Evolutionary conservation across 2,888 invertebrate genomes (phyloP), one percentile per base, ranked within the genome.

Genomic region (Leucophora obtusa): DNA sequence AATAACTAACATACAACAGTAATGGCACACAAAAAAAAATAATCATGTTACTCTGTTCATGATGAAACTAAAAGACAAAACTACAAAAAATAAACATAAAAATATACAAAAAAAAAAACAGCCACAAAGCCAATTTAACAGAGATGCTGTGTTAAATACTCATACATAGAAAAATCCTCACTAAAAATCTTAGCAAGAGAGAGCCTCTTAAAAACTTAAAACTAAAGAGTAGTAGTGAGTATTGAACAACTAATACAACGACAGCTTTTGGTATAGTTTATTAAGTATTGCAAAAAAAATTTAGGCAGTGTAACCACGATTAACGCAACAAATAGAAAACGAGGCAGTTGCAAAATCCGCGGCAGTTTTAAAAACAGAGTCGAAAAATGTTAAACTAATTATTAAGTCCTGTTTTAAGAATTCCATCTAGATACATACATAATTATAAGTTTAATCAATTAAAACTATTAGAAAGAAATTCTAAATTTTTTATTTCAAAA

Each of bases 31-130:
- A 71, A 77, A 62, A 69, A 58, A 54, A 58, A 43, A 47, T n/a
- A 43, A 51, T 28, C 56, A 71, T 77, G 65, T 77, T 77, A 28
- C 65, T 63, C 70, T 65, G 70, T 71, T 65, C 60, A 70, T 66
- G 79, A 70, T 79, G 60, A 65, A 79, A 56, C 65, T 28, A 70
- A 74, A 79, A 79, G 60, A 60, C 65, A 59, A 58, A 56, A 72
- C 28, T 28, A 28, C 28, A 28, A 28, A 72, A 68, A 63, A 56
- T 38, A 72, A 72, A 72, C 72, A 72, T 56, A 62, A 53, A 56
- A 58, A 18, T 54, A 51, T 50, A 53, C 21, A 18, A 47, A 24
- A 21, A 35, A 35, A 51, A 59, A 14, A 17, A 51, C 3, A 54
- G 58, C 17, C 10, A 77, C 51, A 28, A 24, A 56, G 43, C 28